Evolutionary conservation across 37 sponge, comb jelly and placozoan genomes (phyloP), one percentile per base, ranked within the genome.

Genomic region (Theonella swinhoei): DNA sequence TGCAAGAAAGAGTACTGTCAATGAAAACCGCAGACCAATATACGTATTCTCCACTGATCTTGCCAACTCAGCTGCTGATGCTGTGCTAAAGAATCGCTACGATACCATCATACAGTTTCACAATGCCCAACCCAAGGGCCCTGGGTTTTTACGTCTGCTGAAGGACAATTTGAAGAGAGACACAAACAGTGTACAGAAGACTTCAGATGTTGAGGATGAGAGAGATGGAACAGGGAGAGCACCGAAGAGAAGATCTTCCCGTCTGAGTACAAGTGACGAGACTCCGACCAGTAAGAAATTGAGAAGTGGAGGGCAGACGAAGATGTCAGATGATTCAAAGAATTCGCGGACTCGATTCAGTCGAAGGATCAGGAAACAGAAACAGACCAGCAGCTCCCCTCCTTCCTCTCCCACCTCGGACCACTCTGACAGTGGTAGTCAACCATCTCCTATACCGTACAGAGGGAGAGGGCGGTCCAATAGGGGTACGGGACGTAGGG

Each of bases 11-110:
- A 33, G 61, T 17, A 47, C 41, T 2, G 19, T 68, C n/a, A 60
- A 58, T 43, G 85, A 79, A 22, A 36, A 39, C n/a, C 72, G 24
- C 4, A 84, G 67, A 67, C 70, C 85, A 0, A 42, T 86, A 23
- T 94, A 87, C 58, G 72, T 90, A 17, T 94, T 94, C 86, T 90
- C 94, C 0, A 94, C 94, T 19, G n/a, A 75, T 20, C 38, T 87
- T 42, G 94, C 94, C 36, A 94, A 94, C 73, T 66, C 76, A 35
- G 94, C 94, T n/a, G 91, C 94, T 9, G 85, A 83, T 11, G 88
- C 91, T 33, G 94, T 94, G 4, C 33, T 42, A n/a, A 62, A 47
- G 26, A 72, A 78, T 0, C 65, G 58, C 23, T 80, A 74, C 70
- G 72, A 85, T 25, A 81, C 36, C 33, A 87, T 92, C 61, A 81